Conservation (phyloP, 2,113 vertebrate genomes). For the Melanostigma gelatinosum region DNA sequence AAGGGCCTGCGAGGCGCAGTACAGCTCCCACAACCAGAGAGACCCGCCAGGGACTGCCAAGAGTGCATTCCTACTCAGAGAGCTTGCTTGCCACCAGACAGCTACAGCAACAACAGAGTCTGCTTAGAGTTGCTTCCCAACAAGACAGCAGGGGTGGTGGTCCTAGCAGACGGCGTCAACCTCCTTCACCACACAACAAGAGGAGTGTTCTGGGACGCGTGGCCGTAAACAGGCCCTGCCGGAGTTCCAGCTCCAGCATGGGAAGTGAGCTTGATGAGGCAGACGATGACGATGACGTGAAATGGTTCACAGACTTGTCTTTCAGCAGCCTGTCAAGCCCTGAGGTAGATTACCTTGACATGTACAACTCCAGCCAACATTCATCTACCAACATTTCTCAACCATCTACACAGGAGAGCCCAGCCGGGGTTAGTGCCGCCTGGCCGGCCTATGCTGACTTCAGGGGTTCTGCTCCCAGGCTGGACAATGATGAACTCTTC, state of each 20-base stretch:
- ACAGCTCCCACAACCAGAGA: slow-evolving; percentile 82
- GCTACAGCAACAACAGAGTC: slow-evolving; percentile 81
- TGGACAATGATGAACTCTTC: slow-evolving; percentile 75
- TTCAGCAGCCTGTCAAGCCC: slow-evolving; percentile 85
- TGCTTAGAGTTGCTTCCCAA: slow-evolving; percentile 69
- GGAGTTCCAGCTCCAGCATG: slow-evolving; percentile 84
- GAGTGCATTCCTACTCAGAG: slow-evolving; percentile 81
- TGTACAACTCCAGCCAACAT: slow-evolving; percentile 88
- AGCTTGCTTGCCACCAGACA: slow-evolving; percentile 75
- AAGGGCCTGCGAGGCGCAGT: slow-evolving; percentile 77
- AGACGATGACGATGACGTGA: slow-evolving; percentile 89
- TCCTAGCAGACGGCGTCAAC: slow-evolving; percentile 66
- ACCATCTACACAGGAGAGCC: slow-evolving; percentile 86
- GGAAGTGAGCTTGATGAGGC: slow-evolving; percentile 88
- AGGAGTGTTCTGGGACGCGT: slow-evolving; percentile 51
- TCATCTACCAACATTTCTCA: slow-evolving; percentile 85
- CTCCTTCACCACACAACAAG: slow-evolving; percentile 63
- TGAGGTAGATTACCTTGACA: slow-evolving; percentile 82
- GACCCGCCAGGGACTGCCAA: slow-evolving; percentile 77
- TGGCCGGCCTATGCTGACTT: slow-evolving; percentile 85
- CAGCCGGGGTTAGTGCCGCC: slow-evolving; percentile 75
- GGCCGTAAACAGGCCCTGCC: slow-evolving; percentile 68
- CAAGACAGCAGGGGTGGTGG: slow-evolving; percentile 71
- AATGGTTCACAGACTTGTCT: slow-evolving; percentile 84
- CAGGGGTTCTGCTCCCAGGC: slow-evolving; percentile 68